phyloP scores from a whole-genome alignment of 2,797 vertebrate genomes.

The Girardinus metallicus region DNA sequence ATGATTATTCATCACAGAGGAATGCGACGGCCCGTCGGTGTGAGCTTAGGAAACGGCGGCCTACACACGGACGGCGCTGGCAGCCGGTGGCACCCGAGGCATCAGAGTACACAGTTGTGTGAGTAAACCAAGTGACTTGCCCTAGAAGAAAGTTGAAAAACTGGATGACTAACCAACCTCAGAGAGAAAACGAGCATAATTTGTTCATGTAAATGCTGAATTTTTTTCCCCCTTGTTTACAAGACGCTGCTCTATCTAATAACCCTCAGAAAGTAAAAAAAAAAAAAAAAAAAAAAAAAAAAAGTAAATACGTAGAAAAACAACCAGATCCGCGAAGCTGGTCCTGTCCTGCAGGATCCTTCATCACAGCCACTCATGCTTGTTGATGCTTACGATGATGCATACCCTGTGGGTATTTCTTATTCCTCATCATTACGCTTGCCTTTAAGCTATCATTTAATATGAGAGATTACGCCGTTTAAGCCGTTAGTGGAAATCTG shows the following conservation, averaged over 20 bases:
- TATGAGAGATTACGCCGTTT: slow-evolving; percentile 48
- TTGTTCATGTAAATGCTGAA: slow-evolving; percentile 27
- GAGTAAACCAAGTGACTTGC: slow-evolving; percentile 22
- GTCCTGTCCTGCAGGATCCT: slow-evolving; percentile 58
- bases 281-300: neutral
- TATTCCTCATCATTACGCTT: slow-evolving; percentile 64
- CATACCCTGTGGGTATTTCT: slow-evolving; percentile 60
- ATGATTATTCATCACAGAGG: neutral
- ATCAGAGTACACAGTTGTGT: slow-evolving; percentile 4
- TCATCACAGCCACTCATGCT: slow-evolving; percentile 56
- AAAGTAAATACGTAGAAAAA: neutral
- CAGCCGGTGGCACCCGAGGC: slow-evolving; percentile 20
- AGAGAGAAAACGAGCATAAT: slow-evolving; percentile 45
- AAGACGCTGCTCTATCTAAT: slow-evolving; percentile 47
- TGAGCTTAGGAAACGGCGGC: slow-evolving; percentile 27
- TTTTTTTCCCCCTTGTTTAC: slow-evolving; percentile 64
- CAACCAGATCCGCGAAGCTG: slow-evolving; percentile 65
- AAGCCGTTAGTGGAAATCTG: slow-evolving; percentile 26
- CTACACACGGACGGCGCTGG: slow-evolving; percentile 1
- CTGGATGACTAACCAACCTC: slow-evolving; percentile 26
- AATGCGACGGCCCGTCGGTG: neutral
- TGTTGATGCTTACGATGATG: slow-evolving; percentile 70
- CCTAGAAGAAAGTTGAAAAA: slow-evolving; percentile 23
- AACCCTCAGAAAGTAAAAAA: neutral
- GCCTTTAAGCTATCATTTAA: slow-evolving; percentile 48